Conservation (phyloP, 2,888 invertebrate genomes). For the Hermaeophaga mercurialis region DNA sequence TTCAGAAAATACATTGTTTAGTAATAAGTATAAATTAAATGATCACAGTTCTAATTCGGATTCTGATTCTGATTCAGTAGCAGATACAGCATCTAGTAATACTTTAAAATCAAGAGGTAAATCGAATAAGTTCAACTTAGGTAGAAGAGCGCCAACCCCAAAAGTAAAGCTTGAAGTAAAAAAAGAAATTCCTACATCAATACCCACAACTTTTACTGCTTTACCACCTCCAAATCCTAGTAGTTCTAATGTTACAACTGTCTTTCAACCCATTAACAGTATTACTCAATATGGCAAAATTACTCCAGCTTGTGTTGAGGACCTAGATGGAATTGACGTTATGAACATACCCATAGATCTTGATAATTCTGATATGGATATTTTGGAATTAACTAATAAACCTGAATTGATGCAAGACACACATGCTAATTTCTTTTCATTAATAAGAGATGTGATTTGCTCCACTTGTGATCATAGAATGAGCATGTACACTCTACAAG, state of each 20-base stretch:
- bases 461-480: conserved; percentile 85
- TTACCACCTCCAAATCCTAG: conserved; percentile 6
- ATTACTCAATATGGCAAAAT: conserved; percentile 48
- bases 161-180: conserved; percentile 33
- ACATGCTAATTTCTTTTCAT: conserved; percentile 83
- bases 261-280: conserved; percentile 37
- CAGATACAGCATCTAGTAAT: conserved; percentile 39
- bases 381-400: conserved; percentile 61
- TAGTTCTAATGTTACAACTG: conserved; percentile 25
- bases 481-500: conserved; percentile 75
- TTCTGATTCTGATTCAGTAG: conserved; percentile 49
- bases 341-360: conserved; percentile 78
- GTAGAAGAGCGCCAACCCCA: conserved; percentile 27
- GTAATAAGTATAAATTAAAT: conserved; percentile 2
- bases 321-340: conserved; percentile 71
- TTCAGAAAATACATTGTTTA: conserved; percentile 29
- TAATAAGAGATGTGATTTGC: conserved; percentile 86
- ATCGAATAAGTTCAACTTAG: conserved; percentile 19
- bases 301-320: conserved; percentile 58
- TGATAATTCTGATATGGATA: conserved; percentile 64
- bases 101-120: conserved; percentile 34
- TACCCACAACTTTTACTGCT: conserved; percentile 15
- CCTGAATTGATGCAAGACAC: conserved; percentile 76
- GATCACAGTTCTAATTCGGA: conserved; percentile 51
- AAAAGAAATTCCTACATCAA: conserved; percentile 28